Evolutionary conservation across 1,140 invertebrate genomes (phyloP), one percentile per base, ranked within the genome.

Genomic region (Drosophila lowei): DNA sequence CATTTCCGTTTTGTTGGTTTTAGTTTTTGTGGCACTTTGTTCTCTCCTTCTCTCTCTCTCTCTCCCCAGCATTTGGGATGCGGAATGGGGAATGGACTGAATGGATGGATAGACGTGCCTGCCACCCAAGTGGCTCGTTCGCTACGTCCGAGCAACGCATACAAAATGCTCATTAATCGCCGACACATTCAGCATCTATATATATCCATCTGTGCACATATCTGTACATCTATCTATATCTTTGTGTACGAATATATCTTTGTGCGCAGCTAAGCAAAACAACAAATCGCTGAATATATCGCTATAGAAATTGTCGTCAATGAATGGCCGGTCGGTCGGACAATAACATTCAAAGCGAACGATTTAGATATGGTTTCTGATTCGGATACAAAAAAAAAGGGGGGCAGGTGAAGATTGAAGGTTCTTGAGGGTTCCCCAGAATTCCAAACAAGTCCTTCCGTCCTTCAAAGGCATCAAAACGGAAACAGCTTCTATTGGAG

Each of bases 151-250:
- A 81, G 77, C 72, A 77, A 57, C 68, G 81, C 81, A 85, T 85
- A 85, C 81, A 85, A 86, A 85, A 86, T 72, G 81, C 81, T 86
- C 83, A 85, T 85, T 85, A 86, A 81, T 65, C 66, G 79, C 71
- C 28, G 64, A 18, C 44, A 15, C 23, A 8, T 7, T 30, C 30
- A 3, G 9, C 30, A 38, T 21, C 15, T 9, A 13, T 41, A 46
- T 46, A 28, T 47, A 53, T 42, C 9, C 46, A 46, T 55, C 16
- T 38, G 21, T 30, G 46, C 34, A 63, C 56, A 42, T 46, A 47
- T 42, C 50, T 34, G 5, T 59, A 42, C 42, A 38, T 62, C 16
- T 48, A 52, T 46, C 38, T 57, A 58, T 58, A 63, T 42, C 48
- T 66, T 61, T 46, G 18, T 54, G 28, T 43, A 28, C 44, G 34